phyloP scores from a whole-genome alignment of 2,888 invertebrate genomes.

The Coelopa pilipes region DNA sequence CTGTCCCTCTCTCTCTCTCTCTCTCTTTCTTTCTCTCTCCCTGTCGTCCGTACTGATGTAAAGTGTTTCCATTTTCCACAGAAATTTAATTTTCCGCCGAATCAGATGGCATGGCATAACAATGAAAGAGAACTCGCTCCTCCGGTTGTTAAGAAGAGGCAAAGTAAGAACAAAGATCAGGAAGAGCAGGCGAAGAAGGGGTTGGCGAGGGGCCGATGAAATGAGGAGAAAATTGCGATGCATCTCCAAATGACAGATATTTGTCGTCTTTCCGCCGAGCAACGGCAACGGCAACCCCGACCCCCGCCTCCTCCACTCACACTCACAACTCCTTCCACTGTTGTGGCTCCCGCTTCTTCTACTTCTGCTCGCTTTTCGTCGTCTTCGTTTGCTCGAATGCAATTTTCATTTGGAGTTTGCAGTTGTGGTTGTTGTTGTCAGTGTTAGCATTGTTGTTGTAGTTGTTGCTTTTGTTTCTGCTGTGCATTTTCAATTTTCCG shows the following conservation, averaged over 20 bases:
- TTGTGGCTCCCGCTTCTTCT: not conserved
- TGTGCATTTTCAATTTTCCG: no score
- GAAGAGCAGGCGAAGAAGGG: not conserved
- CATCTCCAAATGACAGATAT: not conserved
- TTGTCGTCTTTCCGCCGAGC: not conserved
- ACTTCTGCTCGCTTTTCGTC: not conserved
- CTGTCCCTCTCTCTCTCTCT: no score
- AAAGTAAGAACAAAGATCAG: not conserved
- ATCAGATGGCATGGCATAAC: no score
- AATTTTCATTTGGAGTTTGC: conserved; percentile 1
- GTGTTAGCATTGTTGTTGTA: not conserved
- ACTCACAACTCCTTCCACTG: not conserved
- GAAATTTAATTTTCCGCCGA: no score
- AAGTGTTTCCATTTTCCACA: no score
- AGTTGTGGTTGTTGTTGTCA: not conserved
- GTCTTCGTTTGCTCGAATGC: not conserved
- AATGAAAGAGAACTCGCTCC: no score
- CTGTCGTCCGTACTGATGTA: no score
- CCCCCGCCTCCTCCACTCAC: not conserved
- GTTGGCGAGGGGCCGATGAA: no score
- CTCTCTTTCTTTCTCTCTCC: no score
- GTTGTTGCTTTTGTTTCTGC: no score
- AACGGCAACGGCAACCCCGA: not conserved
- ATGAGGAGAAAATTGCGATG: not conserved
- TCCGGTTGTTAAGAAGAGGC: not conserved